phyloP scores from a whole-genome alignment of 2,797 vertebrate genomes.

The Pelobates cultripes region DNA sequence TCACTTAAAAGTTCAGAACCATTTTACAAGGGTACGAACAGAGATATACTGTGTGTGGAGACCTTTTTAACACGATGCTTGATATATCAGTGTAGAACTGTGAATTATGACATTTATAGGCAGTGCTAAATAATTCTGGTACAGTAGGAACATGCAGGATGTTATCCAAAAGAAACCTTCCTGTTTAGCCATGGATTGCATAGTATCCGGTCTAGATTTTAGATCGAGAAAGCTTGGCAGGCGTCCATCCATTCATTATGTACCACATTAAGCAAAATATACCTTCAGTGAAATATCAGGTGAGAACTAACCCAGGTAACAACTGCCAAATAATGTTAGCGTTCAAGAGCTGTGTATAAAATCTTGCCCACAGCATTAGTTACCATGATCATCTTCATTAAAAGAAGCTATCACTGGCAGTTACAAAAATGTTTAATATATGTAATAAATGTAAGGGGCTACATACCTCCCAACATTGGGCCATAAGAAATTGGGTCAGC shows the following conservation, averaged over 20 bases:
- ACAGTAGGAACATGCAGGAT: not conserved
- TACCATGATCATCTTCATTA: no score
- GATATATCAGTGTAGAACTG: not conserved
- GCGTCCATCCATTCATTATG: not conserved
- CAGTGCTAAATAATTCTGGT: not conserved
- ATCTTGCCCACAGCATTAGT: no score
- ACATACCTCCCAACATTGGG: no score
- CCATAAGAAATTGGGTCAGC: no score
- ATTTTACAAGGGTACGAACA: not conserved
- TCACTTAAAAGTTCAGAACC: not conserved
- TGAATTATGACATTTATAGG: conserved; percentile 3
- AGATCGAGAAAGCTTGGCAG: not conserved
- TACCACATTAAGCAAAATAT: not conserved
- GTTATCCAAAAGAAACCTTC: not conserved
- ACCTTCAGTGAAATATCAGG: not conserved
- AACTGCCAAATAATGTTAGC: not conserved
- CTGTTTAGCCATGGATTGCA: conserved; percentile 3
- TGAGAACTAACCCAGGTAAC: not conserved
- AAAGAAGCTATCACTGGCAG: no score
- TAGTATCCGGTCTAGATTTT: not conserved
- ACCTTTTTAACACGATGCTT: not conserved
- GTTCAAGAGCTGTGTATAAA: no score
- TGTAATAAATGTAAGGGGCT: no score
- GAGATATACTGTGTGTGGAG: not conserved
- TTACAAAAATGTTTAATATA: no score